Percentiles rank a stretch among this genome's conserved stretches.
Evolutionary conservation across 2,888 invertebrate genomes (phyloP).

Genomic region (Tholera decimalis): DNA sequence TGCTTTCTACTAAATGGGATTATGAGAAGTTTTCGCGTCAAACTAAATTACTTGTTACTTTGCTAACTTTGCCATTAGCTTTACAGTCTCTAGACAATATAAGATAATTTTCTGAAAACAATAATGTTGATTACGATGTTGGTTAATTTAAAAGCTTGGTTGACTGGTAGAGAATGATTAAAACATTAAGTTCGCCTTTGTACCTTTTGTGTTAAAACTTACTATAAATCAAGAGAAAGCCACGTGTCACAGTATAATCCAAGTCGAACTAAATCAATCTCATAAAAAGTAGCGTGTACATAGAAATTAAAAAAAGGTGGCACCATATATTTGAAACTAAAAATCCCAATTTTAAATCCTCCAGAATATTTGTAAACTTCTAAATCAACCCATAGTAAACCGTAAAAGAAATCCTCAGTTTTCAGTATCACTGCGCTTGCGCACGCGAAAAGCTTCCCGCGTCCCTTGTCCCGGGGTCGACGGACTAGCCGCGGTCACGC

Average conservation of each 20-base stretch:
- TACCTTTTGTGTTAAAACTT: background rate
- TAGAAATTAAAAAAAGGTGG: background rate
- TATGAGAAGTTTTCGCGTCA: constrained; percentile 16
- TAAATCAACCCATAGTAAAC: background rate
- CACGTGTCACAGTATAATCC: background rate
- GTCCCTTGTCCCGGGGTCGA: constrained; percentile 69
- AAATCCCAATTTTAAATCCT: background rate
- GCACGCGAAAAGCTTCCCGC: constrained; percentile 66
- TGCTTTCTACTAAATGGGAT: constrained; percentile 25
- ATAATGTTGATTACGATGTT: background rate
- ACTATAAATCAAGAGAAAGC: background rate
- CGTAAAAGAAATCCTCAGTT: constrained; percentile 22
- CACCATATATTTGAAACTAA: background rate
- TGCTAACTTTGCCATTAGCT: constrained; percentile 17
- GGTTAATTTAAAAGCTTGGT: constrained; percentile 5
- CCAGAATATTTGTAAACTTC: background rate
- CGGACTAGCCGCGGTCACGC: constrained; percentile 76
- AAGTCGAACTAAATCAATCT: background rate
- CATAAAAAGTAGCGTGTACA: background rate
- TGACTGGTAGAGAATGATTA: too few relatives aligned
- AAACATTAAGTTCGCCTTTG: too few relatives aligned
- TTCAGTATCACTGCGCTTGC: constrained; percentile 52
- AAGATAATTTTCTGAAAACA: constrained; percentile 1
- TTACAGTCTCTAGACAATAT: constrained; percentile 13
- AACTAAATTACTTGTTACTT: constrained; percentile 10